Base-by-base conservation (phyloP, 2,113 vertebrate species). In the Ardeotis arabs region DNA sequence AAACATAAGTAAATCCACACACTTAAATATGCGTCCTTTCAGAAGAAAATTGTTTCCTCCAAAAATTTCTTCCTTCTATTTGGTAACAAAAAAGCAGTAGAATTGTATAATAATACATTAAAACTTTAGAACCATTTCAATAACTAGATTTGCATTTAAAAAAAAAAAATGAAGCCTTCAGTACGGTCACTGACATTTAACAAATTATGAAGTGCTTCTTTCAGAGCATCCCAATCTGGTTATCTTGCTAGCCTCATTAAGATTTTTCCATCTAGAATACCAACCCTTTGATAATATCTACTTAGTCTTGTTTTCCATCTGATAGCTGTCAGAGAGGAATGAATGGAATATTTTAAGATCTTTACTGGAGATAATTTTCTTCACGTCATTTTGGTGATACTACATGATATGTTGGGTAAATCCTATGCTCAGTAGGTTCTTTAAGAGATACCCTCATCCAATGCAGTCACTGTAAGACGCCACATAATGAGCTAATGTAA, bases 191-290 rank as follows among this genome's bases (percentile, higher is more conserved):
- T 68, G 89, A 73, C 60, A 78, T 84, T 90, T 80, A 94, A 92
- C 82, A 59, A 95, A 94, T 95, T 92, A 94, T 82, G 78, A 90
- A 96, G 78, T 77, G 59, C 24, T 68, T 87, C 64, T 90, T 90
- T 59, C 59, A 69, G 44, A 88, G 45, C 79, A 81, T 77, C 87
- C 55, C 60, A 88, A 69, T 68, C 64, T 55, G 70, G 55, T 84
- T 93, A 85, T 69, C 50, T 75, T 83, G 35, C 60, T 85, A 50
- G 70, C 59, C 87, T 94, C 79, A 90, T 93, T 94, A 91, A 69
- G 45, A 60, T 35, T 91, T 94, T 88, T 74, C 50, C 60, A 37
- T 27, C 75, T 47, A 82, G 90, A 82, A 85, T 60, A 88, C 21
- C 67, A 81, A 58, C 22, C 50, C 79, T 91, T 96, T 94, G 90